These are phyloP conservation scores for Muscicapa comitata DNA, from an alignment of 2,797 vertebrate species.

Conservation along the genomic window DNA sequence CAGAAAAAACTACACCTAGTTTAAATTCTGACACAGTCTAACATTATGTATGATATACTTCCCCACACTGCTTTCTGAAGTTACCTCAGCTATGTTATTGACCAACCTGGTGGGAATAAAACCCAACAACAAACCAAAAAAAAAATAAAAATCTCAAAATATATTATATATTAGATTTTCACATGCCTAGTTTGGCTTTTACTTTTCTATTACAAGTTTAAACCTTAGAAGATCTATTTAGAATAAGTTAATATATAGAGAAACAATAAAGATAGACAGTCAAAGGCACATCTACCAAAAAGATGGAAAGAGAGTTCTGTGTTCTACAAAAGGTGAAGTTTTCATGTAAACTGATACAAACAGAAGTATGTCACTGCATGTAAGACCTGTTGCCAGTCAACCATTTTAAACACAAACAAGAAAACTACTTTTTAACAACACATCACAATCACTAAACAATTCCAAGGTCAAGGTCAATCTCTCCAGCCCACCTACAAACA, in stretches of 20 bases:
- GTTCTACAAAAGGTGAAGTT: not conserved
- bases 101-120: not conserved
- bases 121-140: accelerated
- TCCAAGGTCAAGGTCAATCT: not conserved
- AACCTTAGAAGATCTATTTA: not conserved
- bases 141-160: not conserved
- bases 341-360: not conserved
- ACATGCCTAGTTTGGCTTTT: not conserved
- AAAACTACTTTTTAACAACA: not conserved
- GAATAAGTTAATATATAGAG: not conserved
- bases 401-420: not conserved
- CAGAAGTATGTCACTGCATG: not conserved
- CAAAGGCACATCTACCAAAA: not conserved
- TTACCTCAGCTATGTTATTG: not conserved
- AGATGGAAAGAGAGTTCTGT: not conserved
- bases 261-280: not conserved
- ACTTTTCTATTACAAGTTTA: not conserved
- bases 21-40: not conserved
- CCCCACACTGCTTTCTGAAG: not conserved
- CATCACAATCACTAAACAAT: not conserved
- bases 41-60: not conserved
- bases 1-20: not conserved
- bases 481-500: not conserved
- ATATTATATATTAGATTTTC: not conserved
- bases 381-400: not conserved